A percentile compares a stretch with the other conserved stretches of the same genome.
Evolutionary conservation across 2,113 vertebrate genomes (phyloP).

Genomic region (Rhegmatorhina hoffmannsi): DNA sequence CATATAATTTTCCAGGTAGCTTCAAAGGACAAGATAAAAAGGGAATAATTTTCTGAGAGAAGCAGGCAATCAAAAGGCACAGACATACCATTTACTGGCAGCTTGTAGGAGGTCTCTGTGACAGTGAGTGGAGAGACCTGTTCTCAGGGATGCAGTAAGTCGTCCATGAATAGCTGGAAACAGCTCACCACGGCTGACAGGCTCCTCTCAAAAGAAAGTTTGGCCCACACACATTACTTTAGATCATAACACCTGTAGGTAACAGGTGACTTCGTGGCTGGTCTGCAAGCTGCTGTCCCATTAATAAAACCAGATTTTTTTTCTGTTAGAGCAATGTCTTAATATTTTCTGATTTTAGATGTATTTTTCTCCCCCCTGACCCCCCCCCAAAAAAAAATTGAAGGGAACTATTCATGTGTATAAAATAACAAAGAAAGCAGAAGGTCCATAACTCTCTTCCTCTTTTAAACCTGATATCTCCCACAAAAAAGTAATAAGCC

Average conservation of each 20-base stretch:
- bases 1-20: neutral
- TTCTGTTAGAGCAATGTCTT: neutral
- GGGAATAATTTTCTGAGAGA: neutral
- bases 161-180: neutral
- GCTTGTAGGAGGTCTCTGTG: neutral
- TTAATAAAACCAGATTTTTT: neutral
- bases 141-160: neutral
- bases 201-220: neutral
- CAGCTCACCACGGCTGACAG: neutral
- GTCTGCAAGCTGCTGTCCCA: neutral
- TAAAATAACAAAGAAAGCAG: neutral
- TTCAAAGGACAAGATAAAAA: neutral
- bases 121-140: neutral
- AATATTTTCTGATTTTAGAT: neutral
- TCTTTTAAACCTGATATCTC: neutral
- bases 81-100: neutral
- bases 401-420: neutral
- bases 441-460: neutral
- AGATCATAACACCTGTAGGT: neutral
- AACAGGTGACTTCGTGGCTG: neutral
- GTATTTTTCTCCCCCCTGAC: neutral
- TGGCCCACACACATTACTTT: neutral
- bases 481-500: neutral
- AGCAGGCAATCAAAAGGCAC: neutral
- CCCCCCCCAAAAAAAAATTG: too few relatives aligned